These are phyloP conservation scores for Drosophila parabipectinata DNA, from an alignment of 1,140 invertebrate species.

Conservation along the genomic window DNA sequence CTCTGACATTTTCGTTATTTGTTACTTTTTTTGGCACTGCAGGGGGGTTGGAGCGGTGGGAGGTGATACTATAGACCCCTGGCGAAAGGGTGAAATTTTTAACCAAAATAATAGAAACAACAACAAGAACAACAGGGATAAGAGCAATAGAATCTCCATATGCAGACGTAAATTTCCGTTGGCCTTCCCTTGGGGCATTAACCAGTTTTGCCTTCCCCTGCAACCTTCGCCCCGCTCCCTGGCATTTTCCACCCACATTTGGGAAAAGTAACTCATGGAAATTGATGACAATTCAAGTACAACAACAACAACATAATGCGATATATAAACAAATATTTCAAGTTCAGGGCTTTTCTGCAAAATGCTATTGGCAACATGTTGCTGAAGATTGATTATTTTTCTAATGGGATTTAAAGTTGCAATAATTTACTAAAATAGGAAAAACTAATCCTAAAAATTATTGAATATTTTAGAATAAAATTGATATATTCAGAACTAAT, in stretches of 20 bases:
- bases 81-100: slow-evolving; percentile 61
- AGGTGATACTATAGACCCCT: neutral
- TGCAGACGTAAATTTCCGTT: slow-evolving; percentile 64
- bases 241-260: slow-evolving; percentile 39
- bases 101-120: slow-evolving; percentile 48
- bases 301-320: slow-evolving; percentile 7
- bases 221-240: slow-evolving; percentile 16
- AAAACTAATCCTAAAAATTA: no score
- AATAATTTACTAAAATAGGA: neutral
- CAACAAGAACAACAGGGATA: slow-evolving; percentile 14
- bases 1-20: slow-evolving; percentile 51
- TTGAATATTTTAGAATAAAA: no score
- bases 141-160: slow-evolving; percentile 55
- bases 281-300: slow-evolving; percentile 34
- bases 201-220: slow-evolving; percentile 6
- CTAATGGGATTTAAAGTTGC: neutral
- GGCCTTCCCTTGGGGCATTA: slow-evolving; percentile 50
- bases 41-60: neutral
- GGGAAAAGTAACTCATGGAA: slow-evolving; percentile 8
- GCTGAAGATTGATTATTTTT: neutral
- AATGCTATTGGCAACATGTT: slow-evolving; percentile 6
- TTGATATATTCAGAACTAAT: neutral
- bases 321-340: slow-evolving; percentile 26
- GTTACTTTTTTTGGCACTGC: slow-evolving; percentile 26
- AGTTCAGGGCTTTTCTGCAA: slow-evolving; percentile 25